Evolutionary conservation across 2,113 vertebrate genomes (phyloP).

Genomic region (Sceloporus undulatus): DNA sequence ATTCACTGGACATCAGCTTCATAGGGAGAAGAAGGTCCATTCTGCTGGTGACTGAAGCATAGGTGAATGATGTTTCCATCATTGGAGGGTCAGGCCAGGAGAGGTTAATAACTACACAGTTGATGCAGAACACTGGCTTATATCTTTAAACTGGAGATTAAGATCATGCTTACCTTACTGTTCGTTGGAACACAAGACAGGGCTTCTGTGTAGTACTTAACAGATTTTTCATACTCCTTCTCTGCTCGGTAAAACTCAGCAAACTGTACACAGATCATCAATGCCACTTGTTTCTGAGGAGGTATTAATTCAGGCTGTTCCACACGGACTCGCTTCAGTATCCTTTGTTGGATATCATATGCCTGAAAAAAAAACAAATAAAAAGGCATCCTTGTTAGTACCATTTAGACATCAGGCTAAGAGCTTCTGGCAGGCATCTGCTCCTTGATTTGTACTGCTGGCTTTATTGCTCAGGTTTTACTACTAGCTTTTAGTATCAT

Average conservation of each 20-base stretch:
- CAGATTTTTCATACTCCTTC: conserved; percentile 53
- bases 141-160: background rate
- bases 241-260: conserved; percentile 66
- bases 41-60: too few relatives aligned
- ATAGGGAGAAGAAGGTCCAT: too few relatives aligned
- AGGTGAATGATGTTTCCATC: too few relatives aligned
- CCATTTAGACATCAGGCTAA: too few relatives aligned
- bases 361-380: conserved; percentile 39
- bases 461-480: too few relatives aligned
- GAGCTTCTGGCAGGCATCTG: too few relatives aligned
- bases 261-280: conserved; percentile 65
- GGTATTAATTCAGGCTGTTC: conserved; percentile 71
- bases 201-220: conserved; percentile 65
- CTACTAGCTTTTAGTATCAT: too few relatives aligned
- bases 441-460: too few relatives aligned
- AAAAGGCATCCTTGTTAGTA: background rate
- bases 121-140: too few relatives aligned
- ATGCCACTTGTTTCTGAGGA: conserved; percentile 70
- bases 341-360: conserved; percentile 71
- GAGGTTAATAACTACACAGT: too few relatives aligned
- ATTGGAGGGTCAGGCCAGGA: too few relatives aligned
- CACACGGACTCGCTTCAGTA: conserved; percentile 57
- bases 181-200: conserved; percentile 60
- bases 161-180: conserved; percentile 51
- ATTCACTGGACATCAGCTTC: too few relatives aligned